Percentiles rank a stretch among this genome's conserved stretches.
Evolutionary conservation across 1,140 invertebrate genomes (phyloP).

Genomic region (Brachionus calyciflorus): DNA sequence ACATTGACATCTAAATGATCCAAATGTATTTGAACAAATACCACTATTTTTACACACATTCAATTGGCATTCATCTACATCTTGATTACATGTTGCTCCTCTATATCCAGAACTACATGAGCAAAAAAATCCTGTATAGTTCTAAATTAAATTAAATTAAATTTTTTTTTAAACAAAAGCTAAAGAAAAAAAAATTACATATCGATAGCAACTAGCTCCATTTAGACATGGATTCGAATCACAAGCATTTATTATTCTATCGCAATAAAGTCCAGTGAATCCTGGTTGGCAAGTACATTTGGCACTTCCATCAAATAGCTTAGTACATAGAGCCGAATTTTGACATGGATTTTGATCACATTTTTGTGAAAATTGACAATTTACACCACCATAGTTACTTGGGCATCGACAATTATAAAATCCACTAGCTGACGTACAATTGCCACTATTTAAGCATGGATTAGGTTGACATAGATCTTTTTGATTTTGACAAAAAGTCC

Average conservation of each 20-base stretch:
- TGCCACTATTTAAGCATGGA: constrained; percentile 8
- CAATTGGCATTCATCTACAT: constrained; percentile 60
- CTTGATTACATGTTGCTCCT: constrained; percentile 63
- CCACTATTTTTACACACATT: constrained; percentile 53
- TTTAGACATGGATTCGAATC: constrained; percentile 36
- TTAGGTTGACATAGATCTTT: background rate
- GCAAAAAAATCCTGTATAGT: constrained; percentile 64
- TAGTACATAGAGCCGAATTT: constrained; percentile 16
- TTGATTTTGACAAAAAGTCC: constrained; percentile 9
- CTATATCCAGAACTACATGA: constrained; percentile 64
- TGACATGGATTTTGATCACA: constrained; percentile 26
- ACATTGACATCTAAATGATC: constrained; percentile 36
- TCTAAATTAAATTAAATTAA: constrained; percentile 54
- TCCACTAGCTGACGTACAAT: constrained; percentile 75
- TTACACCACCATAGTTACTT: constrained; percentile 62
- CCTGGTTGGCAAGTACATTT: constrained; percentile 33
- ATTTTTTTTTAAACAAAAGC: background rate
- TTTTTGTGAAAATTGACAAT: constrained; percentile 5
- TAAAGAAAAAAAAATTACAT: constrained; percentile 51
- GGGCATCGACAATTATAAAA: constrained; percentile 82
- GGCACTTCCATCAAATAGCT: background rate
- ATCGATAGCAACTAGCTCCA: constrained; percentile 1
- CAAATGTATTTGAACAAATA: constrained; percentile 5
- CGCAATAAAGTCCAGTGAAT: constrained; percentile 39
- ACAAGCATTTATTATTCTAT: constrained; percentile 20